Conservation (phyloP, 1,140 invertebrate species). For the Hermetia illucens region DNA sequence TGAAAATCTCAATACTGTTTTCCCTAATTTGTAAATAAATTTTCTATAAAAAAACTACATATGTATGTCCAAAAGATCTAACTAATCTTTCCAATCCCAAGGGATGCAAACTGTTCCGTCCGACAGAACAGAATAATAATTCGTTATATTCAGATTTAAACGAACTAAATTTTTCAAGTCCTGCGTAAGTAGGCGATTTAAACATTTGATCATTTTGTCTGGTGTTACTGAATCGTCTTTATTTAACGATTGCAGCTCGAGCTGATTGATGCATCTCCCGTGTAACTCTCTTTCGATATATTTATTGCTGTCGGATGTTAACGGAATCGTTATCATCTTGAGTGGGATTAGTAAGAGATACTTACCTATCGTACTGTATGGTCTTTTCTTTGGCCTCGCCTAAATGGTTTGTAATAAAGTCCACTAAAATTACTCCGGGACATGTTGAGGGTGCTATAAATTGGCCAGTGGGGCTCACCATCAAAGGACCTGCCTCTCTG, state of each 20-base stretch:
- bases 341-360: slow-evolving; percentile 9
- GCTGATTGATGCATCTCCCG: slow-evolving; percentile 43
- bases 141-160: slow-evolving; percentile 62
- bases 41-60: too few species aligned
- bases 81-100: too few species aligned
- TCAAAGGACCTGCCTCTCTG: slow-evolving; percentile 77
- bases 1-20: too few species aligned
- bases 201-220: slow-evolving; percentile 75
- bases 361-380: slow-evolving; percentile 60
- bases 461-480: slow-evolving; percentile 86
- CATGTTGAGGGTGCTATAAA: slow-evolving; percentile 83
- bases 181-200: slow-evolving; percentile 45
- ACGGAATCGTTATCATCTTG: slow-evolving; percentile 10
- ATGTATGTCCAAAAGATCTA: too few species aligned
- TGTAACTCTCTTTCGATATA: slow-evolving; percentile 58
- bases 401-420: slow-evolving; percentile 68
- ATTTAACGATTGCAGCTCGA: slow-evolving; percentile 51
- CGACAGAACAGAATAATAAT: slow-evolving; percentile 81
- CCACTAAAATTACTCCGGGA: slow-evolving; percentile 67
- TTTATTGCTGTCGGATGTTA: slow-evolving; percentile 56
- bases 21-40: too few species aligned
- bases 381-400: slow-evolving; percentile 53
- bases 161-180: slow-evolving; percentile 30
- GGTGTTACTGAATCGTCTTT: slow-evolving; percentile 87
- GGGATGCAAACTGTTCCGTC: slow-evolving; percentile 86